Base-by-base conservation (phyloP, 2,797 vertebrate genomes). In the Fratercula arctica region DNA sequence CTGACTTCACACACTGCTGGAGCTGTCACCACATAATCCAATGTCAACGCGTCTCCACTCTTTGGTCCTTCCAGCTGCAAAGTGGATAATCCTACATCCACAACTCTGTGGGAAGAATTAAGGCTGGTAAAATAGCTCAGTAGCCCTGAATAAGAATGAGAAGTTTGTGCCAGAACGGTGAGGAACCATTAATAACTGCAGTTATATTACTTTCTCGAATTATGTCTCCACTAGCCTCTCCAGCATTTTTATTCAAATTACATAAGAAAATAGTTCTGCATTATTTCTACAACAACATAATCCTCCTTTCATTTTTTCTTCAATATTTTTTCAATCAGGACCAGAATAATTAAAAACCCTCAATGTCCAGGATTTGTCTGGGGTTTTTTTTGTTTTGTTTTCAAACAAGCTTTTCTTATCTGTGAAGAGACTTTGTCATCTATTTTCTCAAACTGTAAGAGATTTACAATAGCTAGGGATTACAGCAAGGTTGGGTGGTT, bases 401-500 rank as follows among this genome's bases (percentile, higher is more conserved):
- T 90, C 69, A 82, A 60, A 89, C 51, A 95, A 81, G 80, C 64
- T 83, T 85, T 87, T 86, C 80, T 94, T 93, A 92, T 92, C 90
- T 92, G 35, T 78, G 84, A 91, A 48, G 35, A 81, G 64, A 83
- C 10, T 92, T 77, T 78, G 10, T 56, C 8, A 92, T 78, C 57
- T 92, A 18, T 78, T 96, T 95, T 84, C 54, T 95, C 73, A 75
- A 88, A 67, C 24, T 84, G 56, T 26, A 87, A 83, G 23, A 73
- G 57, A 88, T 48, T 63, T 76, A 87, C 75, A 78, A 83, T 46
- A 87, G 57, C 39, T 64, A 85, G 37, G 28, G 69, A 87, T 95
- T 95, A 86, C 46, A 89, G 46, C 46, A 68, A 91, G 37, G 48
- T 39, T 77, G 41, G 18, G 29, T 78, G 48, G 16, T 63, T 92